Evolutionary conservation across 2,888 invertebrate genomes (phyloP).

Genomic region (Timema podura): DNA sequence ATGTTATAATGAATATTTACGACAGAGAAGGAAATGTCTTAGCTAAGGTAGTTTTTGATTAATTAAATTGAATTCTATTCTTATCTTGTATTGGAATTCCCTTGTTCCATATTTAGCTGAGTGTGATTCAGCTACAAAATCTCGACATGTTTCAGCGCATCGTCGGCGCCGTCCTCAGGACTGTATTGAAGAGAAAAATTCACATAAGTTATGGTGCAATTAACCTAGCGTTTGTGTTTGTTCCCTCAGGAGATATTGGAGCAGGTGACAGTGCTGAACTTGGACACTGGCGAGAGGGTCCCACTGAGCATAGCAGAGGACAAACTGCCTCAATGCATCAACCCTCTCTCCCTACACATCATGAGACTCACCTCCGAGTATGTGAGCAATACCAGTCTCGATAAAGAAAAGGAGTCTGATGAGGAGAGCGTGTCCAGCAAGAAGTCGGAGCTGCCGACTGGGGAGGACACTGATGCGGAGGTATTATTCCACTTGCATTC

Average conservation of each 20-base stretch:
- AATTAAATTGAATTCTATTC: no score
- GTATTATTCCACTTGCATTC: no score
- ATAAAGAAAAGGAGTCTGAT: constrained; percentile 69
- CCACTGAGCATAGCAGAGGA: constrained; percentile 95
- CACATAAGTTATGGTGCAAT: constrained; percentile 12
- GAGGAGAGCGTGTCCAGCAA: constrained; percentile 69
- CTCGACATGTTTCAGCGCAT: no score
- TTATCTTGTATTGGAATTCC: constrained; percentile 12
- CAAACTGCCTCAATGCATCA: constrained; percentile 84
- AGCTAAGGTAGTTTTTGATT: no score
- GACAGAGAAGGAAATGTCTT: no score
- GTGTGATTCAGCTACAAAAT: no score
- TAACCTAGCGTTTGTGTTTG: constrained; percentile 10
- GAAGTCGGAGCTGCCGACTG: constrained; percentile 52
- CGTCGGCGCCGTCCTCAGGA: no score
- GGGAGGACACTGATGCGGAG: constrained; percentile 46
- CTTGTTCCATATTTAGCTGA: constrained; percentile 7
- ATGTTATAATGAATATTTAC: no score
- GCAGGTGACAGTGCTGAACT: constrained; percentile 64
- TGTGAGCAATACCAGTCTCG: constrained; percentile 62
- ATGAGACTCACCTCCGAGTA: constrained; percentile 91
- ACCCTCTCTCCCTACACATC: constrained; percentile 91
- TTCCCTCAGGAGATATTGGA: constrained; percentile 74
- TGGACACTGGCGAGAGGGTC: constrained; percentile 77
- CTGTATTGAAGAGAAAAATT: no score